Evolutionary conservation across 2,113 vertebrate genomes (phyloP).

Genomic region (Cephalopholis sonnerati): DNA sequence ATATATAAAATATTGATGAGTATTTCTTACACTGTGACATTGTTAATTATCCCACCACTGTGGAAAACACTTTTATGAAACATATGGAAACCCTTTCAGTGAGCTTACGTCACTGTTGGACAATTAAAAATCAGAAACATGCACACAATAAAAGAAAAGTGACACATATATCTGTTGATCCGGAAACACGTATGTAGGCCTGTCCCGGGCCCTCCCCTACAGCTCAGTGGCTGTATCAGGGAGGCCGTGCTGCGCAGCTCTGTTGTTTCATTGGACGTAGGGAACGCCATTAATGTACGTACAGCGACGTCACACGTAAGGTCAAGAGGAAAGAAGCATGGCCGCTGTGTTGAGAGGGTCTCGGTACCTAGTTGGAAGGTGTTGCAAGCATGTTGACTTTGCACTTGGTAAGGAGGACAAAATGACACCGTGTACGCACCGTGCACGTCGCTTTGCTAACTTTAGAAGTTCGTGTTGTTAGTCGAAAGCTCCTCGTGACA

Average conservation of each 20-base stretch:
- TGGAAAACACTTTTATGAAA: not conserved
- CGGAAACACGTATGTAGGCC: not conserved
- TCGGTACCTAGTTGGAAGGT: conserved; percentile 77
- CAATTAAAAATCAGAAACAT: not conserved
- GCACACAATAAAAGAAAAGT: too few species aligned
- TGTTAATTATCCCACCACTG: not conserved
- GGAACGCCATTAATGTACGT: conserved; percentile 40
- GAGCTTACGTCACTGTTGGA: not conserved
- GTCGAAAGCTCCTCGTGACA: not conserved
- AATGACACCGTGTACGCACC: not conserved
- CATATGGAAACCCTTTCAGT: too few species aligned
- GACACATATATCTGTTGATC: not conserved
- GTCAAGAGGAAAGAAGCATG: conserved; percentile 84
- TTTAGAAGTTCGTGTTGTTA: not conserved
- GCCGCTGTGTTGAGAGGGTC: conserved; percentile 83
- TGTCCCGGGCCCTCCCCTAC: not conserved
- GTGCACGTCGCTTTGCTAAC: not conserved
- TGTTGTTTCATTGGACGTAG: conserved; percentile 64
- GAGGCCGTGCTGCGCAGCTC: not conserved
- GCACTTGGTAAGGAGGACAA: conserved; percentile 77
- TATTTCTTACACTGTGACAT: not conserved
- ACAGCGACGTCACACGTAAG: conserved; percentile 52
- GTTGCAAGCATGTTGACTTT: conserved; percentile 78
- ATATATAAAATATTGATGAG: not conserved
- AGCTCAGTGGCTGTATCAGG: conserved; percentile 60